Evolutionary conservation across 2,113 vertebrate genomes (phyloP).

Genomic region (Deroptyus accipitrinus): DNA sequence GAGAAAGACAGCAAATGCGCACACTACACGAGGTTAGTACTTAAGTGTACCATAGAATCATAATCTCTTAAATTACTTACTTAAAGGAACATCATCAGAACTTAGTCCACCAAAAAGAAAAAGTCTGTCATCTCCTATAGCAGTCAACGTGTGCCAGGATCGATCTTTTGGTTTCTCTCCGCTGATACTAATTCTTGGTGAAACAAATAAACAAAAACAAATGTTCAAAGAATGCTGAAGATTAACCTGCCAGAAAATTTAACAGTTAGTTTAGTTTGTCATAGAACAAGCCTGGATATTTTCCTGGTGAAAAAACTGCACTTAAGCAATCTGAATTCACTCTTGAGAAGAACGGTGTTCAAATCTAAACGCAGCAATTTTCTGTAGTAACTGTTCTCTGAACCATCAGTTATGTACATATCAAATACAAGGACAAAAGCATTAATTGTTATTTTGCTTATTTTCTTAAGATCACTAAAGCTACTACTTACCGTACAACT

Average conservation of each 20-base stretch:
- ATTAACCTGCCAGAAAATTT: background rate
- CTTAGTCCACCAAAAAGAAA: conserved; percentile 94
- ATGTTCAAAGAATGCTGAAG: background rate
- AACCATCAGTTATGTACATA: background rate
- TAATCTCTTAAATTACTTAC: conserved; percentile 69
- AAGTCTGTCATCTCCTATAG: conserved; percentile 82
- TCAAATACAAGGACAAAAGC: background rate
- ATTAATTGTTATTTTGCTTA: background rate
- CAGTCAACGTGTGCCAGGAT: conserved; percentile 92
- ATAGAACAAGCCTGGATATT: background rate
- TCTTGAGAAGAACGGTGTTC: rapidly evolving
- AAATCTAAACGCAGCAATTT: background rate
- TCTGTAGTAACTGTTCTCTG: background rate
- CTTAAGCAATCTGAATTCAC: background rate
- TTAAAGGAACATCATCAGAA: conserved; percentile 89
- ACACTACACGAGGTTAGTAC: background rate
- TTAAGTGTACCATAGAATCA: background rate
- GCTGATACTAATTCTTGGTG: conserved; percentile 76
- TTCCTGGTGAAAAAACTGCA: background rate
- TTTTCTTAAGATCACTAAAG: background rate
- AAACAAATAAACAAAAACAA: background rate
- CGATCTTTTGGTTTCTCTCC: conserved; percentile 82
- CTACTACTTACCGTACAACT: background rate
- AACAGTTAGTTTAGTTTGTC: background rate
- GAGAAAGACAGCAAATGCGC: background rate